A percentile compares a stretch with the other conserved stretches of the same genome.
Conservation (phyloP, 2,888 invertebrate genomes). For the Girardia tigrina region DNA sequence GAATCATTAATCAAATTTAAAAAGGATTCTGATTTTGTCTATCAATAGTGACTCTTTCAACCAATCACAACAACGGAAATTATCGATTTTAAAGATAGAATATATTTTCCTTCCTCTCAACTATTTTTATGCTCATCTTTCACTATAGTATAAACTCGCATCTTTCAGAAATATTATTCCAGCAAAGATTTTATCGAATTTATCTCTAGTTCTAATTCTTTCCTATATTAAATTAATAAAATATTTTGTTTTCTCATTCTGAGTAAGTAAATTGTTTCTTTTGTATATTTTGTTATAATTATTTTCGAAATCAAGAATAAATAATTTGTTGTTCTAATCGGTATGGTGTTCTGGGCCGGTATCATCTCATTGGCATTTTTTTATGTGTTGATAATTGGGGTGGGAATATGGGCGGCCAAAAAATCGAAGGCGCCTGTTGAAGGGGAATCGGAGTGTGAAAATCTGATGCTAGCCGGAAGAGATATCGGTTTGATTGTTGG, state of each 20-base stretch:
- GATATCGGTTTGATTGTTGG: slow-evolving; percentile 89
- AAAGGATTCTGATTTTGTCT: neutral
- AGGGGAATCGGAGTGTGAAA: slow-evolving; percentile 58
- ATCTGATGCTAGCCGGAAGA: slow-evolving; percentile 92
- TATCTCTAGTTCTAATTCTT: too few species aligned
- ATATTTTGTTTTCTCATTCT: too few species aligned
- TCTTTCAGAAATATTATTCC: too few species aligned
- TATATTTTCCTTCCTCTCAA: neutral
- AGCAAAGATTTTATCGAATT: too few species aligned
- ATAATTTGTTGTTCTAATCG: neutral
- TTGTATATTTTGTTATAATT: too few species aligned
- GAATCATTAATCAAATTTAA: neutral
- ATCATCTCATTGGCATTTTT: slow-evolving; percentile 84
- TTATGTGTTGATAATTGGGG: slow-evolving; percentile 80
- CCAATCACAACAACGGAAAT: neutral
- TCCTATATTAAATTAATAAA: too few species aligned
- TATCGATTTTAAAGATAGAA: neutral
- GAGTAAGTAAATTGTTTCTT: too few species aligned
- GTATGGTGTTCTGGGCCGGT: slow-evolving; percentile 55
- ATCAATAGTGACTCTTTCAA: neutral
- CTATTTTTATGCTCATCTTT: neutral
- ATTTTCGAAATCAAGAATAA: too few species aligned
- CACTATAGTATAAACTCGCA: too few species aligned
- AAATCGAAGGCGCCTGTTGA: slow-evolving; percentile 59
- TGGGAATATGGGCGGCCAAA: slow-evolving; percentile 90